Base-by-base conservation (phyloP, 2,888 invertebrate genomes). In the Epicampocera succincta region DNA sequence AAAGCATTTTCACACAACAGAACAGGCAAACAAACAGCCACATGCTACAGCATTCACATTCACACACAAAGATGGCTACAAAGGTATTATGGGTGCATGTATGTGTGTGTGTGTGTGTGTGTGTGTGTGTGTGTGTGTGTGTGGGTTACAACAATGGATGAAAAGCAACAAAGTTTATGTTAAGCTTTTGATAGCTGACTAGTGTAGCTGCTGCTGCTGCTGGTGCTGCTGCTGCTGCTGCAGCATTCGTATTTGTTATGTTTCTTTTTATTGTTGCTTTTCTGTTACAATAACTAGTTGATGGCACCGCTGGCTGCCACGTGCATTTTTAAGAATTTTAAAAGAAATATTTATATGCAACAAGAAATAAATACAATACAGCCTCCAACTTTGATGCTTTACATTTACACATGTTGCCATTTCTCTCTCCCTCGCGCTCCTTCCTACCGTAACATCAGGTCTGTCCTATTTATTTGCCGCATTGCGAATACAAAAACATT, bases 301-400 rank as follows among this genome's bases (percentile, higher is more conserved):
- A 40, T 73, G 58, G 40, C 40, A 21, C 50, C 25, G 25, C 54
- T 56, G 68, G 17, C 56, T 42, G 56, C 71, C 71, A 77, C 42
- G 58, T 77, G 63, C 40, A 42, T 63, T 69, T 63, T 46, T 12
- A 15, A 40, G 33, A 33, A 48, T 11, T 21, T 17, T 56, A 38
- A 54, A 15, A 52, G 44, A 65, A 71, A 66, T 25, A 50, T 29
- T 72, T 42, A 12, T 48, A 72, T 60, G 46, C 29, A 60, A 58
- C 42, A 61, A 29, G 29, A 66, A 66, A 66, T n/a, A 40, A 66
- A 66, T 48, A 52, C 61, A 72, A 72, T 72, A 72, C 72, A 73
- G 72, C 72, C 66, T 66, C 72, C 72, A 78, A 78, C 46, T 66
- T 78, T 78, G 72, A 66, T 60, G 71, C 25, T 66, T 25, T 44